Base-by-base conservation (phyloP, 2,888 invertebrate genomes). In the Trichogramma evanescens region DNA sequence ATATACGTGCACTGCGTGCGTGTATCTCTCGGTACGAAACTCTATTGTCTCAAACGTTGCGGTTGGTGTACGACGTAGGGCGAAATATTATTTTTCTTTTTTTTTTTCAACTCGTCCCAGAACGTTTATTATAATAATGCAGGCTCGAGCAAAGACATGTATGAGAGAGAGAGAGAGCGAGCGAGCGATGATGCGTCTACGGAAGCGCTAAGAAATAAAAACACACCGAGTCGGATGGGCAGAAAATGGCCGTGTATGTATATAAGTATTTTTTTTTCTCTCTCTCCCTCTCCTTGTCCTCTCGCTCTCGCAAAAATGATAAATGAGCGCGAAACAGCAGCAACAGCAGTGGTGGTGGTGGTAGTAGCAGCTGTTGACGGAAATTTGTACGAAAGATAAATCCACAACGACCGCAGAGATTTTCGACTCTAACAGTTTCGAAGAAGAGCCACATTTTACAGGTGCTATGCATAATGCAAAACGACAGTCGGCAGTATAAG, bases 361-460 rank as follows among this genome's bases (percentile, higher is more conserved):
- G 26, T 26, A 26, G 26, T 26, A 57, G 26, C 63, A 59, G 63
- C 63, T 61, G 59, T 57, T 59, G 61, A 56, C 61, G 59, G 61
- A 56, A 61, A 61, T 59, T 63, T 61, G 61, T 64, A 64, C 59
- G 58, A 42, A 26, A 58, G 60, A 60, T 63, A 63, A 63, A 63
- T 59, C 60, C 60, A 53, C 13, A 50, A 49, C 8, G 49, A 44
- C 43, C 51, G 10, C 42, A 39, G 45, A 58, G 50, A 53, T 55
- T 60, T 59, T 55, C 52, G 60, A 48, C 10, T 39, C 57, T 54
- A 54, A 58, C 52, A 52, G 55, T 58, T 55, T 58, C 52, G 52
- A 44, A 46, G 54, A 50, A 54, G 52, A 50, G 53, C 51, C 42
- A 26, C 55, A 9, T 54, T 58, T 56, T 42, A 55, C 52, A 63